Conservation (phyloP, 2,797 vertebrate genomes). For the Glyptemys insculpta region DNA sequence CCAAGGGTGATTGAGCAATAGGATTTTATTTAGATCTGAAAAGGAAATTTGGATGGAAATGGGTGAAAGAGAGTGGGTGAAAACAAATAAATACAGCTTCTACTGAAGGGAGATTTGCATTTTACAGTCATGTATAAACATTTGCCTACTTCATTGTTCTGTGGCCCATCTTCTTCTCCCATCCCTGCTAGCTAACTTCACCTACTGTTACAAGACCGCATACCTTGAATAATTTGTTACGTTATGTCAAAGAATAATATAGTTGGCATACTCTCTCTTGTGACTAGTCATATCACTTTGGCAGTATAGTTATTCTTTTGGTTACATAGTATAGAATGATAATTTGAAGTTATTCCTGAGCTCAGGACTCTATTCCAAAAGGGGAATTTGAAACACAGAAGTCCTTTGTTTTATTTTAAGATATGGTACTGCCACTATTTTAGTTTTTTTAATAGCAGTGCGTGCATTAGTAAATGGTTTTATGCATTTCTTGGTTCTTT, state of each 20-base stretch:
- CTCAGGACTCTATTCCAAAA: not conserved
- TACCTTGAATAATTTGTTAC: not conserved
- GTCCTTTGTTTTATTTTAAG: not conserved
- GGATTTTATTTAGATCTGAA: not conserved
- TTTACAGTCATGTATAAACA: not conserved
- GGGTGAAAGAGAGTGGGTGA: not conserved
- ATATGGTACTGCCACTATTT: not conserved
- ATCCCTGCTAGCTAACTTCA: not conserved
- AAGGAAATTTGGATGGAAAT: not conserved
- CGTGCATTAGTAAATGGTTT: not conserved
- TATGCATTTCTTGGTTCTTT: not conserved
- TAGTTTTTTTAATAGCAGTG: not conserved
- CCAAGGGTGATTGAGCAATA: not conserved
- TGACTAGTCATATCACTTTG: not conserved
- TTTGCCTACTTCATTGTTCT: not conserved
- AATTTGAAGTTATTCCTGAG: not conserved
- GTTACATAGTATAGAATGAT: not conserved
- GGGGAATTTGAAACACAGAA: not conserved
- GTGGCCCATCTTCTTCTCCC: not conserved
- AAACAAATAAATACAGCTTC: not conserved
- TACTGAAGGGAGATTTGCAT: not conserved
- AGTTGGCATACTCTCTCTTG: not conserved
- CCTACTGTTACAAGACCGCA: not conserved
- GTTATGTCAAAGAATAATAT: not conserved
- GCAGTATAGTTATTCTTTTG: not conserved